phyloP scores from a whole-genome alignment of 2,888 invertebrate species.

The Rotaria socialis region DNA sequence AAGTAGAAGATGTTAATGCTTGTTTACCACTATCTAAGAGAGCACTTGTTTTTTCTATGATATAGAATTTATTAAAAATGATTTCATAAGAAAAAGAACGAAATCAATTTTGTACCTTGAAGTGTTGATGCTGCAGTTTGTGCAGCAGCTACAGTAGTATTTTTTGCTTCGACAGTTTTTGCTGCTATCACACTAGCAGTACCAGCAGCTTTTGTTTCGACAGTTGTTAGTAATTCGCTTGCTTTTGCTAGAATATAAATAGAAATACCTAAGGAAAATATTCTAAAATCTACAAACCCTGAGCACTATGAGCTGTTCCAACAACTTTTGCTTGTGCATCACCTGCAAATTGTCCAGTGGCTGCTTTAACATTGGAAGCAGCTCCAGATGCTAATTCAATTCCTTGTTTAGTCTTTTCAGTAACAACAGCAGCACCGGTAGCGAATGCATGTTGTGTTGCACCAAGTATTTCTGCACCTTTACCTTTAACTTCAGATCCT shows the following conservation, averaged over 20 bases:
- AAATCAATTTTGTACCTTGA: not conserved
- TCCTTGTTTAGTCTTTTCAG: not conserved
- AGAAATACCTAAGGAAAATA: too few species aligned
- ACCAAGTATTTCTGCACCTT: constrained; percentile 9
- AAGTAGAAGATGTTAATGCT: not conserved
- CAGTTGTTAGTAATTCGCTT: not conserved
- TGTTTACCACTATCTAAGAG: not conserved
- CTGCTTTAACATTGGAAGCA: not conserved
- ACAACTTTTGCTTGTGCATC: not conserved
- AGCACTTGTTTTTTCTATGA: not conserved
- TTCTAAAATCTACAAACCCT: not conserved
- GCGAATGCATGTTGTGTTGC: not conserved
- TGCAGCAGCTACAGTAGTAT: not conserved
- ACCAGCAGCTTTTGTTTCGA: not conserved
- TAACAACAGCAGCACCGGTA: not conserved
- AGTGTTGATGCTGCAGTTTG: not conserved
- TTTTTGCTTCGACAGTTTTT: not conserved
- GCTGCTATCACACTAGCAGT: not conserved
- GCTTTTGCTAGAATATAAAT: not conserved
- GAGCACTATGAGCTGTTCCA: not conserved
- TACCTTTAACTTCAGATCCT: not conserved
- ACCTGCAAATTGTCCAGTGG: not conserved
- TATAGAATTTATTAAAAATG: not conserved
- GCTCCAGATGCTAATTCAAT: not conserved
- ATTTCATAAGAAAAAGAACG: not conserved